Base-by-base conservation (phyloP, 2,113 vertebrate species). In the Chaetura pelagica region DNA sequence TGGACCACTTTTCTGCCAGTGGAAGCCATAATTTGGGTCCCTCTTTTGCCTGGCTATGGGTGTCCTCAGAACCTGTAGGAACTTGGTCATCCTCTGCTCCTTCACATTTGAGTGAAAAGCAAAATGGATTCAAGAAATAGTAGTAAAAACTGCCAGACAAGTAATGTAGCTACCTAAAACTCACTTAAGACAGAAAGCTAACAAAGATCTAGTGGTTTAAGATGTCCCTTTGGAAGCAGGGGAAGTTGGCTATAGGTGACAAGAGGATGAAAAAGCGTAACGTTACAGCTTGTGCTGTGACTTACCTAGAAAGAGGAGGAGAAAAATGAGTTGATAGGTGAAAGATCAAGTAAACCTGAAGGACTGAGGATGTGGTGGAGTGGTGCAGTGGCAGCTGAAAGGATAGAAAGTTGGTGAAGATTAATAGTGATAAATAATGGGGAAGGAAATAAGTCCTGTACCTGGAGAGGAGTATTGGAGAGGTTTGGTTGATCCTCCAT, bases 51-150 rank as follows among this genome's bases (percentile, higher is more conserved):
- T 58, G 46, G 18, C 51, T 1, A 0, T 46, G 22, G 29, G 17
- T 2, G 1, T 74, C 35, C 27, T 77, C 84, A 62, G 55, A 49
- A 77, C 40, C 18, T 71, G 11, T 30, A 46, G 55, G 30, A 86
- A 62, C 34, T 77, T 0, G 0, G 7, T 26, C 1, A 0, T 84
- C 24, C 29, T 83, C 1, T 2, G 9, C 17, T 92, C 27, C 61
- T 76, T 58, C 46, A 42, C 3, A 20, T 63, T 66, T 9, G 24
- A 2, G 19, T n/a, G 30, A 40, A 89, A 90, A 92, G n/a, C 6
- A 18, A 54, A 62, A 64, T 7, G 20, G 7, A 16, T 62, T 54
- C 46, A 81, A 74, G 40, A 54, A 62, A 2, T 18, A 4, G 19
- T 63, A 55, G 34, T 42, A 9, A 30, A 78, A 76, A 68, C 35